Percentiles rank a stretch among this genome's conserved stretches.
phyloP scores from a whole-genome alignment of 1,140 invertebrate genomes.

The Cotesia vestalis region DNA sequence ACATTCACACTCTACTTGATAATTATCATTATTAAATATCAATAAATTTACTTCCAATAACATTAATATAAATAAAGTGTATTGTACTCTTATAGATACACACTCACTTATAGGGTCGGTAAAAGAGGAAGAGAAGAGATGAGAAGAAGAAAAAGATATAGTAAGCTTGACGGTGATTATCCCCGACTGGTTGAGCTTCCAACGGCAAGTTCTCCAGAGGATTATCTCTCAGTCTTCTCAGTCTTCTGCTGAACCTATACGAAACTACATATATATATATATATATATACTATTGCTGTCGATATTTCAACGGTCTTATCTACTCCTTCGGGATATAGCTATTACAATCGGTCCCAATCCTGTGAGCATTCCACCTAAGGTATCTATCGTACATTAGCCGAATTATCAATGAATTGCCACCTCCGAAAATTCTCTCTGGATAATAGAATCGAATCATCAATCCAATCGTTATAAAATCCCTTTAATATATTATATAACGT shows the following conservation, averaged over 20 bases:
- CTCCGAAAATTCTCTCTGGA: conserved; percentile 13
- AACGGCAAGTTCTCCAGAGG: conserved; percentile 51
- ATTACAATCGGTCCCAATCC: conserved; percentile 44
- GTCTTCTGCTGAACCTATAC: conserved; percentile 37
- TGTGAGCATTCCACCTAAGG: conserved; percentile 35
- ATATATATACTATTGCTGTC: conserved; percentile 44
- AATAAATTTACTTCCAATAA: too few species aligned
- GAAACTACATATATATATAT: conserved; percentile 8
- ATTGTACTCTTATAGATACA: too few species aligned
- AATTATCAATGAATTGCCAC: conserved; percentile 30
- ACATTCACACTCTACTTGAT: not conserved
- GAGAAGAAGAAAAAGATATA: not conserved
- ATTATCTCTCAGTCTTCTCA: conserved; percentile 53
- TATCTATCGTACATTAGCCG: conserved; percentile 26
- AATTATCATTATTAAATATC: too few species aligned
- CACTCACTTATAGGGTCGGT: not conserved
- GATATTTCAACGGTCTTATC: conserved; percentile 62
- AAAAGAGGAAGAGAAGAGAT: not conserved
- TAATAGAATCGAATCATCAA: conserved; percentile 37
- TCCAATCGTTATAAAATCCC: not conserved
- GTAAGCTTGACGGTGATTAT: conserved; percentile 59
- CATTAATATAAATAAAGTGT: too few species aligned
- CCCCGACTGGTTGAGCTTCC: conserved; percentile 58
- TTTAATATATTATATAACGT: not conserved
- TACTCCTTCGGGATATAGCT: conserved; percentile 51